Conservation (phyloP, 2,797 vertebrate genomes). For the Danionella dracula region DNA sequence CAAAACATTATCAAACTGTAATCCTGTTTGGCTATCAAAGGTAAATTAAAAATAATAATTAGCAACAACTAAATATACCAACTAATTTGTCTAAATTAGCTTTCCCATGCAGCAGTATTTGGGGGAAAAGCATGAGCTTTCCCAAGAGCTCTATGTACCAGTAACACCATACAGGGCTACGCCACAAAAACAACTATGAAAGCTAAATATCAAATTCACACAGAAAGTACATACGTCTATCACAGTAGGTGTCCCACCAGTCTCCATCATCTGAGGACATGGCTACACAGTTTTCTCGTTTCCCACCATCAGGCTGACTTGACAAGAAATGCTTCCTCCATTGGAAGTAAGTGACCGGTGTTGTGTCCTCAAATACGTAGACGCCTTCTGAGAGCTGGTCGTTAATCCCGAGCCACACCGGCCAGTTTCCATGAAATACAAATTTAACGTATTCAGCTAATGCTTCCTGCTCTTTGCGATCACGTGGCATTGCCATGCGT, state of each 20-base stretch:
- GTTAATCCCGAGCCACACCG: constrained; percentile 83
- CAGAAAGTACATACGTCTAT: constrained; percentile 80
- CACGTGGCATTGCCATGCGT: constrained; percentile 80
- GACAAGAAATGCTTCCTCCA: constrained; percentile 85
- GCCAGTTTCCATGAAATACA: constrained; percentile 83
- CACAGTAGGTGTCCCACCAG: constrained; percentile 93
- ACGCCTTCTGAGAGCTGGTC: constrained; percentile 80
- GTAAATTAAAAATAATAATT: no score
- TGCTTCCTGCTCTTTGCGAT: constrained; percentile 76
- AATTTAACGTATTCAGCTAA: constrained; percentile 73
- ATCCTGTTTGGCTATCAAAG: no score
- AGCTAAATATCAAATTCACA: constrained; percentile 84
- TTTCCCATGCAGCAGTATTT: no score
- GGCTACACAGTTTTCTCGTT: constrained; percentile 84
- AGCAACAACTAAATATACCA: no score
- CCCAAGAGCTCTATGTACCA: no score
- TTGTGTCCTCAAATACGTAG: constrained; percentile 83
- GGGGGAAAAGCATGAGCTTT: no score
- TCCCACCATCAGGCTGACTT: constrained; percentile 83
- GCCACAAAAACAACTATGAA: no score
- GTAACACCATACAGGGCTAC: no score
- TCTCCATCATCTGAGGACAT: constrained; percentile 86
- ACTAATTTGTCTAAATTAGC: no score
- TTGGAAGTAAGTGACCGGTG: constrained; percentile 80
- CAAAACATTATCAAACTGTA: no score